These are phyloP conservation scores for Eurystomus gularis DNA, from an alignment of 2,113 vertebrate genomes.

Conservation along the genomic window DNA sequence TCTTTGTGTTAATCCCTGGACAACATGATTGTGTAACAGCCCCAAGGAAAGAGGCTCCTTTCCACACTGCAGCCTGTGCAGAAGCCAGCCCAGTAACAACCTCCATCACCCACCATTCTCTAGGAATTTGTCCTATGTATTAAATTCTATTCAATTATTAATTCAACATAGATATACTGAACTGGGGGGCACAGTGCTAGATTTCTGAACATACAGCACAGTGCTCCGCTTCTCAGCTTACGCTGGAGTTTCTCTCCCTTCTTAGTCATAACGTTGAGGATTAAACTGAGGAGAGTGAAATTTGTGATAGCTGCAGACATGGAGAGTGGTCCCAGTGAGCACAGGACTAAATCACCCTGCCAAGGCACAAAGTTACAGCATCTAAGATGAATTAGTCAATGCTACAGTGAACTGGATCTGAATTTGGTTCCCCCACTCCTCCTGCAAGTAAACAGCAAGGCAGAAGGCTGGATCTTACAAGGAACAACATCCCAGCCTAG, in stretches of 20 bases:
- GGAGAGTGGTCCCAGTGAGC: not conserved
- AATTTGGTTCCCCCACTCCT: not conserved
- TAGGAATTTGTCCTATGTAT: not conserved
- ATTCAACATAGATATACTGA: not conserved
- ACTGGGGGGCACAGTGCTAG: not conserved
- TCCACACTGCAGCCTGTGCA: not conserved
- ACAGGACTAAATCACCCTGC: not conserved
- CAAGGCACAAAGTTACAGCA: not conserved
- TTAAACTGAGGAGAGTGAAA: not conserved
- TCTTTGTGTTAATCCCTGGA: too few relatives aligned
- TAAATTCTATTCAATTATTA: not conserved
- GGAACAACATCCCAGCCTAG: not conserved
- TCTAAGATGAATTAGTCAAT: not conserved
- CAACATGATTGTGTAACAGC: fast-evolving
- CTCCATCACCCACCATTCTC: not conserved
- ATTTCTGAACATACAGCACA: not conserved
- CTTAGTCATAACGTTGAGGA: not conserved
- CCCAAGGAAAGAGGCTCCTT: not conserved
- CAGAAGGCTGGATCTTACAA: not conserved
- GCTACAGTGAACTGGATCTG: not conserved
- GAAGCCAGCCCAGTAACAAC: too few relatives aligned
- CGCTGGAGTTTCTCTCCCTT: not conserved
- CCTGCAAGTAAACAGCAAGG: not conserved
- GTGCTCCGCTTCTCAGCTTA: not conserved
- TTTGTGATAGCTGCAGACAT: not conserved